Conservation (phyloP, 2,888 invertebrate genomes). For the Lycia hirtaria region DNA sequence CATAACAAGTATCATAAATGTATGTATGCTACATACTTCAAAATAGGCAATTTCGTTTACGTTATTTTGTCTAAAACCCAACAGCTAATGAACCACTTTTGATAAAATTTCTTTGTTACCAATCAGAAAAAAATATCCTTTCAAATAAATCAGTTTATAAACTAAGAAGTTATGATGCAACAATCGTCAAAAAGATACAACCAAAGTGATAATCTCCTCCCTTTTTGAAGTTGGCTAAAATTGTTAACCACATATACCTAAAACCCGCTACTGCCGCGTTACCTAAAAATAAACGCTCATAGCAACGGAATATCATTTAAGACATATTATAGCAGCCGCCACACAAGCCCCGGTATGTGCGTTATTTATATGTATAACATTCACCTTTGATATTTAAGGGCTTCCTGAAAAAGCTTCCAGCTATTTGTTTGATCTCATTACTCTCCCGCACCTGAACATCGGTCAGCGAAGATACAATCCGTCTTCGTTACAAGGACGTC, state of each 20-base stretch:
- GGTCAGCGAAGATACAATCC: conserved; percentile 62
- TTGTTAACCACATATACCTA: neutral
- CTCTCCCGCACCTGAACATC: conserved; percentile 55
- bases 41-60: too few species aligned
- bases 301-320: conserved; percentile 11
- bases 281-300: conserved; percentile 1
- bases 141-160: too few species aligned
- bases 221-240: too few species aligned
- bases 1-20: too few species aligned
- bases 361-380: conserved; percentile 2
- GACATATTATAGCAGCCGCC: conserved; percentile 4
- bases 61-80: too few species aligned
- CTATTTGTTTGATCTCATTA: conserved; percentile 40
- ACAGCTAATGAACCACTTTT: too few species aligned
- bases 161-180: too few species aligned
- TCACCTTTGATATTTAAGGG: conserved; percentile 29
- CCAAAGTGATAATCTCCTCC: too few species aligned
- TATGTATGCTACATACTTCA: too few species aligned
- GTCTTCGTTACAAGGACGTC: conserved; percentile 68
- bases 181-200: too few species aligned
- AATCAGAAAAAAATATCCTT: too few species aligned
- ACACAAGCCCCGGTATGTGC: neutral
- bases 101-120: too few species aligned
- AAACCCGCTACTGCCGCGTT: neutral
- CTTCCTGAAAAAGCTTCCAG: conserved; percentile 25